Conservation (phyloP, 1,140 invertebrate genomes). For the Drosophila ananassae region DNA sequence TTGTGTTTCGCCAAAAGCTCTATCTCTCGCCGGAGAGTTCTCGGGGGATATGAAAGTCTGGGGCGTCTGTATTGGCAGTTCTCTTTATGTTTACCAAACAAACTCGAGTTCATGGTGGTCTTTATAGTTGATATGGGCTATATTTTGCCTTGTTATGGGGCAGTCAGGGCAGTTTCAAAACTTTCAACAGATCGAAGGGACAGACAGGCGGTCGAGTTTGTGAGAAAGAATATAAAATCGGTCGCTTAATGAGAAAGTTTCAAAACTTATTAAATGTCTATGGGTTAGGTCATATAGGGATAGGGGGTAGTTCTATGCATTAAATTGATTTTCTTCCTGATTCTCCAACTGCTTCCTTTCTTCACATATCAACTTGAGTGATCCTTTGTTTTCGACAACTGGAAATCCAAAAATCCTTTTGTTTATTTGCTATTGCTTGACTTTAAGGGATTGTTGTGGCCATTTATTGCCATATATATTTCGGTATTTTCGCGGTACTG, state of each 20-base stretch:
- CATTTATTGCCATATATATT: conserved; percentile 62
- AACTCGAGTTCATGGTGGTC: conserved; percentile 48
- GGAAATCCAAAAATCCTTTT: conserved; percentile 9
- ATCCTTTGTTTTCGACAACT: conserved; percentile 1
- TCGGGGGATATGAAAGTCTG: conserved; percentile 2
- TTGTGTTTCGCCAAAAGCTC: conserved; percentile 42
- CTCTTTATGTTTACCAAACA: conserved; percentile 46
- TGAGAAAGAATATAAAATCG: not conserved
- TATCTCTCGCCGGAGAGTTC: conserved; percentile 7
- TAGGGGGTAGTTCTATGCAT: not conserved
- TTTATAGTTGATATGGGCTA: conserved; percentile 43
- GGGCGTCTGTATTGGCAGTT: conserved; percentile 15
- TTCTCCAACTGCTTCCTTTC: not conserved
- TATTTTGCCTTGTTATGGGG: conserved; percentile 33
- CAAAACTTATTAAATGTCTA: not conserved
- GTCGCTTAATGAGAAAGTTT: not conserved
- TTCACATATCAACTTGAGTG: not conserved
- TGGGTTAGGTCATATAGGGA: no score
- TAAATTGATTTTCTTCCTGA: not conserved
- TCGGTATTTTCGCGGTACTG: conserved; percentile 31
- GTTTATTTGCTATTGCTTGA: conserved; percentile 19
- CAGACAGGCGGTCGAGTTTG: not conserved
- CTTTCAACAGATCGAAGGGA: conserved; percentile 14
- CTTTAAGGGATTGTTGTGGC: conserved; percentile 50
- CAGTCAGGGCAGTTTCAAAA: conserved; percentile 27